phyloP scores from a whole-genome alignment of 1,140 invertebrate genomes.

The Leptoteleia sp. region DNA sequence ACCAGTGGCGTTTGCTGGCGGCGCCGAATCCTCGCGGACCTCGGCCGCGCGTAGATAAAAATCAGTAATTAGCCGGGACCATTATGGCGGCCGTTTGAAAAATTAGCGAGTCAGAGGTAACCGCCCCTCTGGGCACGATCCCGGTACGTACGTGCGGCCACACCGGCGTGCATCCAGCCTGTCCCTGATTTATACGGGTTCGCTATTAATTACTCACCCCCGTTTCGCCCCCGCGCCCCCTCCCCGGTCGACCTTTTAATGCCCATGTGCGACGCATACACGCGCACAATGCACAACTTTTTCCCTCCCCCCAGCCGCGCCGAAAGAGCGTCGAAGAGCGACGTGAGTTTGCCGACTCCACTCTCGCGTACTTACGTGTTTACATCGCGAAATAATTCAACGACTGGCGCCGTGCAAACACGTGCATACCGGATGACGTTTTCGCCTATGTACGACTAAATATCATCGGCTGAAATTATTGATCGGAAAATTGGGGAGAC shows the following conservation, averaged over 20 bases:
- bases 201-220: conserved; percentile 80
- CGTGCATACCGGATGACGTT: conserved; percentile 40
- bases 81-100: conserved; percentile 81
- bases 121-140: conserved; percentile 78
- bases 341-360: conserved; percentile 58
- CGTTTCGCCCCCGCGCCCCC: conserved; percentile 25
- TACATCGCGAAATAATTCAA: conserved; percentile 74
- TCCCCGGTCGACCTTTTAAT: conserved; percentile 40
- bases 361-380: conserved; percentile 70
- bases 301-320: conserved; percentile 24
- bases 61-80: conserved; percentile 81
- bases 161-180: conserved; percentile 75
- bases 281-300: conserved; percentile 37
- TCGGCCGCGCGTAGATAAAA: conserved; percentile 75
- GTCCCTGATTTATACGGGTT: conserved; percentile 81
- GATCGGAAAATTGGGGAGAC: conserved; percentile 8
- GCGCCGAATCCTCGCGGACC: conserved; percentile 67
- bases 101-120: conserved; percentile 79
- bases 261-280: conserved; percentile 53
- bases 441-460: conserved; percentile 10
- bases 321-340: conserved; percentile 37
- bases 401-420: conserved; percentile 45
- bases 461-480: conserved; percentile 29
- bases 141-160: conserved; percentile 67
- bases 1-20: conserved; percentile 53